Conservation (phyloP, 2,888 invertebrate genomes). For the Lypha dubia region DNA sequence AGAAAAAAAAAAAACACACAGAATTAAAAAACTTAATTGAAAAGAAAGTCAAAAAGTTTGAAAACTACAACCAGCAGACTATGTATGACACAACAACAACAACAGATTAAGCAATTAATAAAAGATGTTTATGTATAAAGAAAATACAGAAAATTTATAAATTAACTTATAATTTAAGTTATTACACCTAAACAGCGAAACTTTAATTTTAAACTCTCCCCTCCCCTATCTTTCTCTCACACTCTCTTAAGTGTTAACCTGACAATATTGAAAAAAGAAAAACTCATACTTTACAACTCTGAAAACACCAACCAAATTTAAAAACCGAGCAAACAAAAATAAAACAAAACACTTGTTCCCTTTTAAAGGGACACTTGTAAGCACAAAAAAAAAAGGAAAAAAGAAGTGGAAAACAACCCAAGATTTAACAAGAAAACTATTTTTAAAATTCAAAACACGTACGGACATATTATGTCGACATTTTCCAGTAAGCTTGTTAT, state of each 20-base stretch:
- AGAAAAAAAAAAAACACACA: constrained; percentile 7
- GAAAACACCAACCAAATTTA: constrained; percentile 21
- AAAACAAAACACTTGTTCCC: background rate
- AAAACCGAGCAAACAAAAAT: constrained; percentile 21
- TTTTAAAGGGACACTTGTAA: constrained; percentile 23
- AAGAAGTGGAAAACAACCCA: constrained; percentile 6
- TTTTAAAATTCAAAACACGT: constrained; percentile 69
- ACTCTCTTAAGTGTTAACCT: constrained; percentile 1
- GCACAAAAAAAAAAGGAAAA: background rate
- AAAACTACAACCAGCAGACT: background rate
- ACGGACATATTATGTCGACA: constrained; percentile 69
- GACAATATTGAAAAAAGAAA: background rate
- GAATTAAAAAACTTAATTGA: background rate
- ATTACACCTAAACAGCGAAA: background rate
- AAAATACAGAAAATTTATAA: constrained; percentile 10
- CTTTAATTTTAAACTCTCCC: background rate
- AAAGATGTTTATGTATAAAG: background rate
- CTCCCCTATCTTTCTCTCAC: no score
- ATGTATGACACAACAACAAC: constrained; percentile 10
- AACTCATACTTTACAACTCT: constrained; percentile 6
- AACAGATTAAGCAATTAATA: background rate
- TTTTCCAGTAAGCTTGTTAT: constrained; percentile 71
- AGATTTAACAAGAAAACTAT: constrained; percentile 51
- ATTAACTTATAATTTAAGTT: no score
- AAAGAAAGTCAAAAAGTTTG: constrained; percentile 19